Conservation (phyloP, 2,888 invertebrate species). For the Apodemia mormo region DNA sequence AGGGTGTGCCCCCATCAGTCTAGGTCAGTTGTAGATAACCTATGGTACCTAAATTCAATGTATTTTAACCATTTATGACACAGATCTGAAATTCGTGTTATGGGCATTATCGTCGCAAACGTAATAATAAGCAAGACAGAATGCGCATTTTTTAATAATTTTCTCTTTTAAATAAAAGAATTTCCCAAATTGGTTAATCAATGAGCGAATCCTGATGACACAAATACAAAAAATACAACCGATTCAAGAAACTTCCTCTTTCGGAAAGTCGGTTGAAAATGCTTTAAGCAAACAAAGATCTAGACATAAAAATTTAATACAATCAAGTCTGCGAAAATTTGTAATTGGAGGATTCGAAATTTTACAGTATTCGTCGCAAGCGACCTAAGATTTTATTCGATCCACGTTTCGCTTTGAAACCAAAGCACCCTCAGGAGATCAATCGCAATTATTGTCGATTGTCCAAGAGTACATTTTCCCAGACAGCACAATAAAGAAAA, state of each 20-base stretch:
- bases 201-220: too few species aligned
- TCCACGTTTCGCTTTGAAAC: slow-evolving; percentile 1
- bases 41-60: slow-evolving; percentile 1
- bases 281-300: too few species aligned
- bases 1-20: slow-evolving; percentile 37
- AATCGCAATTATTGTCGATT: slow-evolving; percentile 10
- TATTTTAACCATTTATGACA: neutral
- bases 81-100: too few species aligned
- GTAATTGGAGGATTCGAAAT: neutral
- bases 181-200: too few species aligned
- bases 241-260: too few species aligned
- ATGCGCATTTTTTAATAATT: too few species aligned
- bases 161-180: too few species aligned
- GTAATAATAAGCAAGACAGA: too few species aligned
- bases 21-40: slow-evolving; percentile 26
- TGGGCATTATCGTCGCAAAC: too few species aligned
- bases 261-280: too few species aligned
- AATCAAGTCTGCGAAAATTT: neutral
- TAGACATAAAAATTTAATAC: slow-evolving; percentile 12
- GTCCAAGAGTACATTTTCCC: slow-evolving; percentile 11
- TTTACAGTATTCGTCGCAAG: neutral
- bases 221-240: too few species aligned
- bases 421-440: slow-evolving; percentile 9
- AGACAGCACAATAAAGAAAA: neutral
- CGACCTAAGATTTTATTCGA: neutral